A percentile compares a stretch with the other conserved stretches of the same genome.
Evolutionary conservation across 1,140 invertebrate genomes (phyloP).

Genomic region (Stenopsyche tienmushanensis): DNA sequence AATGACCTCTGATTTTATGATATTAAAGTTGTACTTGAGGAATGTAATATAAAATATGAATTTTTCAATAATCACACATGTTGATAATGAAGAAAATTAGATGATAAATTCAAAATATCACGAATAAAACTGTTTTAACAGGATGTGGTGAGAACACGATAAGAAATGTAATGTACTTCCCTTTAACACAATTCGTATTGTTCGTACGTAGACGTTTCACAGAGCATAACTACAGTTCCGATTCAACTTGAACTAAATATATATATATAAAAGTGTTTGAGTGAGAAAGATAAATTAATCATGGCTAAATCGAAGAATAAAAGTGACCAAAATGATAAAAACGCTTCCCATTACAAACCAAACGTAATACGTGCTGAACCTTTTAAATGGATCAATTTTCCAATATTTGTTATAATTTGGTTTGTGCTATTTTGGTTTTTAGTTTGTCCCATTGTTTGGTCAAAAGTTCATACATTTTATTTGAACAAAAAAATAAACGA

Average conservation of each 20-base stretch:
- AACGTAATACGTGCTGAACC: constrained; percentile 27
- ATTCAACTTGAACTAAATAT: background rate
- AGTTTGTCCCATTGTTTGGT: constrained; percentile 32
- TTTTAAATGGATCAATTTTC: constrained; percentile 38
- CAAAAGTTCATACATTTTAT: constrained; percentile 14
- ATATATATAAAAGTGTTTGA: background rate
- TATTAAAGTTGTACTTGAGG: too few relatives aligned
- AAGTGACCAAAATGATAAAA: too few relatives aligned
- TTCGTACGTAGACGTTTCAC: background rate
- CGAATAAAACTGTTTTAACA: too few relatives aligned
- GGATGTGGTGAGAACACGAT: constrained; percentile 21
- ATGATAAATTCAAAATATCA: too few relatives aligned
- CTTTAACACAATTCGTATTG: background rate
- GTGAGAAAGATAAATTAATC: background rate
- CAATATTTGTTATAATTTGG: constrained; percentile 32
- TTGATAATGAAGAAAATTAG: too few relatives aligned
- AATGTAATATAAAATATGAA: too few relatives aligned
- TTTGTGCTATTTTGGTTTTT: constrained; percentile 37
- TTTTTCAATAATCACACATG: too few relatives aligned
- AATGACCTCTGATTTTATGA: too few relatives aligned
- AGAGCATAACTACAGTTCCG: background rate
- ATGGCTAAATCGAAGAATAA: background rate
- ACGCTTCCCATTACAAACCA: constrained; percentile 24
- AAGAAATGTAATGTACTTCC: background rate
- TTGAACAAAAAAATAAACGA: too few relatives aligned